Conservation (phyloP, 2,888 invertebrate genomes). For the Drosophila fungiperda region DNA sequence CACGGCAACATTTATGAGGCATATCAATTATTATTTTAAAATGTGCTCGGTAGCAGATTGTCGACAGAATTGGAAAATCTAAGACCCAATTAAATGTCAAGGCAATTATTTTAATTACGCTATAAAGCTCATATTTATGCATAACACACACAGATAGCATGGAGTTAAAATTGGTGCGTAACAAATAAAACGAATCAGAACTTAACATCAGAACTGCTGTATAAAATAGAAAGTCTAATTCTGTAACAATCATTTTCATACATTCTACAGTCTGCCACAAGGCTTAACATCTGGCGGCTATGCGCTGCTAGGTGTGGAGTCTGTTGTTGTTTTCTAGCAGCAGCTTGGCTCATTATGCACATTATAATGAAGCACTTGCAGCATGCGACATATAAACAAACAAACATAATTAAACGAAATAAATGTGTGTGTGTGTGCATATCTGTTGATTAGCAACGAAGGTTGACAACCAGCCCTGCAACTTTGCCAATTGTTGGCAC, state of each 20-base stretch:
- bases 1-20: neutral
- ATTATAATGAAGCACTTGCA: slow-evolving; percentile 69
- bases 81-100: neutral
- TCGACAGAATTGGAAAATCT: neutral
- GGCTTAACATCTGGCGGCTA: neutral
- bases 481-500: slow-evolving; percentile 69
- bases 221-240: neutral
- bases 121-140: slow-evolving; percentile 64
- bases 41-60: neutral
- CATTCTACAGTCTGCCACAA: neutral
- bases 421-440: slow-evolving; percentile 26
- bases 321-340: slow-evolving; percentile 18
- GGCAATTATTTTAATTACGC: slow-evolving; percentile 52
- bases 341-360: slow-evolving; percentile 69
- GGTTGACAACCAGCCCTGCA: slow-evolving; percentile 26
- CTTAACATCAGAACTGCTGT: neutral
- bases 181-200: neutral
- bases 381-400: slow-evolving; percentile 19
- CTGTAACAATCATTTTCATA: neutral
- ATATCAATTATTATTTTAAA: neutral
- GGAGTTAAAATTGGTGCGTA: neutral
- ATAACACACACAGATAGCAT: slow-evolving; percentile 16
- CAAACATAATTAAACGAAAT: slow-evolving; percentile 15
- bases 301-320: neutral
- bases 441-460: slow-evolving; percentile 67